Conservation (phyloP, 2,113 vertebrate genomes). For the Callorhinus ursinus region DNA sequence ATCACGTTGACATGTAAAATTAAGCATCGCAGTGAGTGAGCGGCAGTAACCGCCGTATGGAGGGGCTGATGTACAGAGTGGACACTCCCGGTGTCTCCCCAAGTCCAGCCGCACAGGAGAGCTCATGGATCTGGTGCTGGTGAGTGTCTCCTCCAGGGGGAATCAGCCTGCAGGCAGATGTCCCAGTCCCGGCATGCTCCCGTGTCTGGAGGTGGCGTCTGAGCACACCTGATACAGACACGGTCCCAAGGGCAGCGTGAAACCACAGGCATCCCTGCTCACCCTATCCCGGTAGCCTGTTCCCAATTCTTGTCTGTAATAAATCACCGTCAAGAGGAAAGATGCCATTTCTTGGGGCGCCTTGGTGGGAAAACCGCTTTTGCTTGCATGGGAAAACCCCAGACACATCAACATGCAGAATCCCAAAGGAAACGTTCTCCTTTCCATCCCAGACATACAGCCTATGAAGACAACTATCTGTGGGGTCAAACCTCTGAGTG, state of each 20-base stretch:
- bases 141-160: not conserved
- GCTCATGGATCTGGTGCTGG: not conserved
- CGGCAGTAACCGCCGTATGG: not conserved
- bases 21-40: not conserved
- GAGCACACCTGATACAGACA: too few relatives aligned
- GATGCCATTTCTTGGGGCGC: not conserved
- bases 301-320: not conserved
- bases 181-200: not conserved
- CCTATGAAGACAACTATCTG: not conserved
- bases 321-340: not conserved
- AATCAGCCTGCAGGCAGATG: fast-evolving
- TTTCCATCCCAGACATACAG: not conserved
- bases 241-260: too few relatives aligned
- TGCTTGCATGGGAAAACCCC: not conserved
- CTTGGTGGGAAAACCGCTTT: not conserved
- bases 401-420: not conserved
- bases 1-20: not conserved
- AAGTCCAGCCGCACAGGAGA: not conserved
- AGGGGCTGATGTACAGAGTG: not conserved
- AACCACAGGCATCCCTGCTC: too few relatives aligned
- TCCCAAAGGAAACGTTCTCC: not conserved
- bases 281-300: not conserved
- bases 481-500: not conserved
- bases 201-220: too few relatives aligned
- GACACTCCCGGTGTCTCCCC: not conserved